Percentiles rank a stretch among this genome's conserved stretches.
Conservation (phyloP, 2,888 invertebrate species). For the Tinea trinotella region DNA sequence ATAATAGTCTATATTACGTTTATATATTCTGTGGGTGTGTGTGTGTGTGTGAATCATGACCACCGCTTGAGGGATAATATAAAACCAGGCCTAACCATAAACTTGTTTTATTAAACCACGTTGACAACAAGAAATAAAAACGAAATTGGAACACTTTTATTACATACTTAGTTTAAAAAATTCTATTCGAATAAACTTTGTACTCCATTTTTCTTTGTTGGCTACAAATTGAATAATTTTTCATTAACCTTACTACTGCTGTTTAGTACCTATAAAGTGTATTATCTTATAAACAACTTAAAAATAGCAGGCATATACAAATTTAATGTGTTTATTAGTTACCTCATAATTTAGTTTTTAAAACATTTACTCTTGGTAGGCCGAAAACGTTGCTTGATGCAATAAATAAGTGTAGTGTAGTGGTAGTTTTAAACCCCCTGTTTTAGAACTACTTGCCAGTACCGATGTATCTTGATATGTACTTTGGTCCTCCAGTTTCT, state of each 20-base stretch:
- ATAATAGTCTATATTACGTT: not conserved
- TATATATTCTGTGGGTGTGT: too few species aligned
- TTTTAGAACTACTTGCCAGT: too few species aligned
- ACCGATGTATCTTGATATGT: too few species aligned
- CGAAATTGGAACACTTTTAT: not conserved
- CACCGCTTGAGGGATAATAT: not conserved
- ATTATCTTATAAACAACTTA: constrained; percentile 1
- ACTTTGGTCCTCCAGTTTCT: too few species aligned
- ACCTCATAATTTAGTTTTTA: not conserved
- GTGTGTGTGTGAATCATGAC: not conserved
- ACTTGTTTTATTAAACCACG: not conserved
- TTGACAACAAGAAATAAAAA: not conserved
- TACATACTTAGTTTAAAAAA: not conserved
- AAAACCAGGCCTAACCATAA: not conserved
- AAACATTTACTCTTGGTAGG: too few species aligned
- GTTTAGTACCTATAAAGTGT: constrained; percentile 7
- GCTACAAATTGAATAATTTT: not conserved
- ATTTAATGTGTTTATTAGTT: not conserved
- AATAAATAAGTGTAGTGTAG: too few species aligned
- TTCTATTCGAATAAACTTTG: not conserved
- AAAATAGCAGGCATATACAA: not conserved
- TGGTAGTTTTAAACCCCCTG: too few species aligned
- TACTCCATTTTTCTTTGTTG: not conserved
- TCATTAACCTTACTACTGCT: not conserved
- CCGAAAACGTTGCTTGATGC: too few species aligned